Percentiles rank a stretch among this genome's conserved stretches.
Conservation (phyloP, 2,888 invertebrate species). For the Dryobota labecula region DNA sequence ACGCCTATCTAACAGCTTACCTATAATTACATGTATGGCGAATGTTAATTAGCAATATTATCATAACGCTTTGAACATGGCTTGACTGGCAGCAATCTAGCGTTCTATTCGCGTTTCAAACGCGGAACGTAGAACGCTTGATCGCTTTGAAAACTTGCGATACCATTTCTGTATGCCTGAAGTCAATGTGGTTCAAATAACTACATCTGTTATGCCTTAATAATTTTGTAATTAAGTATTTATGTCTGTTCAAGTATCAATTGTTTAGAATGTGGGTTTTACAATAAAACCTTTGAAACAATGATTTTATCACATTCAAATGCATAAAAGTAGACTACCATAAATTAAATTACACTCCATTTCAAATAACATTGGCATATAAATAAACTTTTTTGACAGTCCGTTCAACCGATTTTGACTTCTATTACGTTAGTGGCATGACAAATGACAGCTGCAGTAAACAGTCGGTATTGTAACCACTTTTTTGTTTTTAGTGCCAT, state of each 20-base stretch:
- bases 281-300: not conserved
- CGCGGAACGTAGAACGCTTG: not conserved
- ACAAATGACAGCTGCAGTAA: too few relatives aligned
- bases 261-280: not conserved
- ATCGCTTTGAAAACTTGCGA: not conserved
- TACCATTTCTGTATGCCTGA: not conserved
- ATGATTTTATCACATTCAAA: not conserved
- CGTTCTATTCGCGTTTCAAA: not conserved
- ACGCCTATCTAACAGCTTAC: constrained; percentile 36
- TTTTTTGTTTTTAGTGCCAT: too few relatives aligned
- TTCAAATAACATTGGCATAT: too few relatives aligned
- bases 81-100: not conserved
- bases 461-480: too few relatives aligned
- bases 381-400: too few relatives aligned
- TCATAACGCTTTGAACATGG: constrained; percentile 21
- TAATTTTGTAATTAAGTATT: not conserved
- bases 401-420: too few relatives aligned
- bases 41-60: constrained; percentile 34
- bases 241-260: not conserved
- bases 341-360: too few relatives aligned
- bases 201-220: too few relatives aligned
- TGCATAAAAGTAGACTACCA: not conserved
- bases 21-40: constrained; percentile 21
- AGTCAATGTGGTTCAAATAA: not conserved
- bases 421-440: too few relatives aligned